Evolutionary conservation across 2,888 invertebrate genomes (phyloP).

Genomic region (Mimumesa dahlbomi): DNA sequence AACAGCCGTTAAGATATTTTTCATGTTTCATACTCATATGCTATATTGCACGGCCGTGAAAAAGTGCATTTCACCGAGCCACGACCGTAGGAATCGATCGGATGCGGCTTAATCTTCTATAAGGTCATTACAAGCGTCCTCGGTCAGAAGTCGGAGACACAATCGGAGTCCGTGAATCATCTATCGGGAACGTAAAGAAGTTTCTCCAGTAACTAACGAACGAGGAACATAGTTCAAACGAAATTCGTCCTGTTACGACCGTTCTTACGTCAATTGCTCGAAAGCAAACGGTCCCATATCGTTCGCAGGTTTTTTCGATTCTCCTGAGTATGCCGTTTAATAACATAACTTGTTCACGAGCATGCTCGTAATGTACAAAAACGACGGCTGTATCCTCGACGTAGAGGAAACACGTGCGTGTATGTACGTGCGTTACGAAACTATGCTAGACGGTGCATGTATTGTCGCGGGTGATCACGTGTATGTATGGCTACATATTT

Average conservation of each 20-base stretch:
- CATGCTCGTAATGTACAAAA: too few relatives aligned
- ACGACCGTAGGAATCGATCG: constrained; percentile 47
- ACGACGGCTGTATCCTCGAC: too few relatives aligned
- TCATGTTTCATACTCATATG: too few relatives aligned
- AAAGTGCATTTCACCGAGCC: constrained; percentile 23
- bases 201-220: too few relatives aligned
- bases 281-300: too few relatives aligned
- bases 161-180: background rate
- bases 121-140: constrained; percentile 50
- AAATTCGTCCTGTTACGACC: constrained; percentile 3
- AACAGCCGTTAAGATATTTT: too few relatives aligned
- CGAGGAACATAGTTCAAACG: background rate
- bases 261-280: too few relatives aligned
- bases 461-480: background rate
- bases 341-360: too few relatives aligned
- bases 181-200: background rate
- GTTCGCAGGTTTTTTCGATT: too few relatives aligned
- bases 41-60: background rate
- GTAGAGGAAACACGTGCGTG: background rate
- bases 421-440: background rate
- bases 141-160: constrained; percentile 9
- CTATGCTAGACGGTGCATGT: background rate
- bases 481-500: constrained; percentile 13
- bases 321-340: too few relatives aligned
- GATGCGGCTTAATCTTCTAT: constrained; percentile 47